Percentiles rank a stretch among this genome's conserved stretches.
phyloP scores from a whole-genome alignment of 1,140 invertebrate genomes.

The Apis florea region DNA sequence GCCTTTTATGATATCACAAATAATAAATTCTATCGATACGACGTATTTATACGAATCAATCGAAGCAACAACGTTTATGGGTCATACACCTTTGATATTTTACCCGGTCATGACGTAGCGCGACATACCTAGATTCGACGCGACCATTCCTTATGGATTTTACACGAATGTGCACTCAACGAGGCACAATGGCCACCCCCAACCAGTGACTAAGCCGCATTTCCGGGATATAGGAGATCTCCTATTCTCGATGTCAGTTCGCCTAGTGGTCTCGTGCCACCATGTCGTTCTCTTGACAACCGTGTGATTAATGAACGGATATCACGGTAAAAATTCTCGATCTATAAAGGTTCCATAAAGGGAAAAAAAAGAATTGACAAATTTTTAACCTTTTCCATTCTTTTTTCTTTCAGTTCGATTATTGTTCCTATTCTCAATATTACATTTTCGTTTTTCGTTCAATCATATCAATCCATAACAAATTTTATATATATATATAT shows the following conservation, averaged over 20 bases:
- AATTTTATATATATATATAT: too few relatives aligned
- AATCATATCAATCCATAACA: too few relatives aligned
- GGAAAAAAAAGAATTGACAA: background rate
- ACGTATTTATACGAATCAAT: background rate
- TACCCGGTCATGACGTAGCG: background rate
- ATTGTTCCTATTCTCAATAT: too few relatives aligned
- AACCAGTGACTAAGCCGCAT: conserved; percentile 58
- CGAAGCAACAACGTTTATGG: conserved; percentile 1
- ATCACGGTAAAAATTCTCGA: background rate
- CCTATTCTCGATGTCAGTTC: conserved; percentile 2
- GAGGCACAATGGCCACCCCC: conserved; percentile 41
- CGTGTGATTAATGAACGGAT: conserved; percentile 2
- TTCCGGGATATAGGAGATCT: conserved; percentile 44
- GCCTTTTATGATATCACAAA: too few relatives aligned
- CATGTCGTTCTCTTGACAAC: background rate
- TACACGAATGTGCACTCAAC: conserved; percentile 61
- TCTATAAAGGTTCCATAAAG: background rate
- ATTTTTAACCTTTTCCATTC: background rate
- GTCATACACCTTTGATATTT: conserved; percentile 2
- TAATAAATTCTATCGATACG: background rate
- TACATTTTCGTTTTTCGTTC: too few relatives aligned
- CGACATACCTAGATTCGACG: background rate
- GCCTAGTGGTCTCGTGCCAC: background rate
- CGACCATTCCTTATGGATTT: conserved; percentile 34
- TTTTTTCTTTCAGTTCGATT: background rate